phyloP scores from a whole-genome alignment of 2,113 vertebrate species.

The Pangasianodon hypophthalmus region DNA sequence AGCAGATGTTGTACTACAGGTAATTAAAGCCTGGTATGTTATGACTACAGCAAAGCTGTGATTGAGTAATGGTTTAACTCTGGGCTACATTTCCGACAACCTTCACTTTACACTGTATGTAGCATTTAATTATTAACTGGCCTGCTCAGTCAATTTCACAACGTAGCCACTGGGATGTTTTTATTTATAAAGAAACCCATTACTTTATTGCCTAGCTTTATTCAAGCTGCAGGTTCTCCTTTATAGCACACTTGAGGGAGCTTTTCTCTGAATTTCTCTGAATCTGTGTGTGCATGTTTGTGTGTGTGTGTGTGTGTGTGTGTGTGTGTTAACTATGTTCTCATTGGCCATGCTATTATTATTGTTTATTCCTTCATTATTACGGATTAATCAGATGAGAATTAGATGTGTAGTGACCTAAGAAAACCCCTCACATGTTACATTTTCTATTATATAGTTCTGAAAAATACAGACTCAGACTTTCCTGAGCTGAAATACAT shows the following conservation, averaged over 20 bases:
- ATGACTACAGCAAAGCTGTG: background rate
- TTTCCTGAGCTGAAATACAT: no score
- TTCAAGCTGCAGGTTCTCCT: background rate
- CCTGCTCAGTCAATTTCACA: background rate
- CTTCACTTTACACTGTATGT: conserved; percentile 4
- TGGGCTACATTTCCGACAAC: background rate
- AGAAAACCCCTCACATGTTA: no score
- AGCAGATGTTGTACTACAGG: conserved; percentile 23
- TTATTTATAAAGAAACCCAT: background rate
- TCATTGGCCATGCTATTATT: background rate
- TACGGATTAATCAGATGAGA: no score
- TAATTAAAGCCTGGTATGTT: conserved; percentile 37
- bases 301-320: no score
- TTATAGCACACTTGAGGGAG: background rate
- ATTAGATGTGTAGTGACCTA: background rate
- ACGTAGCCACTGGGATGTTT: background rate
- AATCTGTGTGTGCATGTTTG: background rate
- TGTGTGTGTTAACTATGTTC: background rate
- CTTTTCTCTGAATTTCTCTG: background rate
- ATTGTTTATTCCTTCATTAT: background rate
- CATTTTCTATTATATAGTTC: no score
- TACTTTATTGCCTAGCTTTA: background rate
- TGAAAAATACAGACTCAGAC: no score
- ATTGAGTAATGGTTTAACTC: conserved; percentile 28
- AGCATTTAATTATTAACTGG: background rate